Base-by-base conservation (phyloP, 1,140 invertebrate species). In the Scylla paramamosain region DNA sequence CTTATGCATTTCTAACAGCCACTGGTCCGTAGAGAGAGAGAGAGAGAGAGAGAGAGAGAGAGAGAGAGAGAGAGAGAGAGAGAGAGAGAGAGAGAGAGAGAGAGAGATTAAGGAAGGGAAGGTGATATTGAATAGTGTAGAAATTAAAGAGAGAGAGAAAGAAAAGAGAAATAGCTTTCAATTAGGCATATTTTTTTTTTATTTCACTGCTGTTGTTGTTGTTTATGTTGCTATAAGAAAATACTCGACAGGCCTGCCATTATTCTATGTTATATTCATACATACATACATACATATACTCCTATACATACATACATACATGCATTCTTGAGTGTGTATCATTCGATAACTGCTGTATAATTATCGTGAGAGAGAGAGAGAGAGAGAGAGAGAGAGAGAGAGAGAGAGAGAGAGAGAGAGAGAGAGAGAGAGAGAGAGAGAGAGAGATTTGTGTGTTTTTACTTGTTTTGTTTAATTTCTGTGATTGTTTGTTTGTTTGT, bases 11-110 rank as follows among this genome's bases (percentile, higher is more conserved):
- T 77, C 6, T n/a, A 77, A 77, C 67, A 77, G 20, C 67, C 67
- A n/a, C 6, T 20, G 20, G 67, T 77, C 25, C 67, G 67, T n/a
- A 77, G 67, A 77, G 52, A 25, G 67, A 90, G 32, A 8, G 39
- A 90, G 88, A 90, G 88, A 90, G 88, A 90, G 88, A 90, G 88
- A 90, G 88, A 39, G 87, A 45, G 32, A 89, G 32, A 32, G 39
- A 39, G 39, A 89, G 32, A 32, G 28, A 32, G 87, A 89, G 87
- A 89, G 87, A 29, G 87, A 39, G 31, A 89, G 31, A 89, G 31
- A 39, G 31, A 89, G 31, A 89, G 31, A 89, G 31, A 89, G 87
- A 39, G 87, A 29, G 87, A 89, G 28, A 89, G 32, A n/a, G 87
- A 32, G 31, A 48, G 31, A 89, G 46, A n/a, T n/a, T 29, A 29